phyloP scores from a whole-genome alignment of 2,113 vertebrate genomes.

The Tragelaphus scriptus region DNA sequence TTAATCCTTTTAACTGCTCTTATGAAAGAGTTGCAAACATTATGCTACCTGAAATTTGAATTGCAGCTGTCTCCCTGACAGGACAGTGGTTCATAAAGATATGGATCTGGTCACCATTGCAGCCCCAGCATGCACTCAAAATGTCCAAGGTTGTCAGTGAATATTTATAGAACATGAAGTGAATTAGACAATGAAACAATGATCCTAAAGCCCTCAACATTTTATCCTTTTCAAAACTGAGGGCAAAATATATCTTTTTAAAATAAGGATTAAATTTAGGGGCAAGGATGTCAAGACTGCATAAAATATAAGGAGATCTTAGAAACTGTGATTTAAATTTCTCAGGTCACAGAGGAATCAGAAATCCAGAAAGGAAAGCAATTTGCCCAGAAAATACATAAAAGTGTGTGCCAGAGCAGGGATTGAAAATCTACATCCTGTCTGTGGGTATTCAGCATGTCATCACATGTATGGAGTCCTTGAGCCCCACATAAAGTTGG shows the following conservation, averaged over 20 bases:
- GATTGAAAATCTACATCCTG: not conserved
- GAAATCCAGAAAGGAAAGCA: not conserved
- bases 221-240: not conserved
- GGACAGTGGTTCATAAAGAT: not conserved
- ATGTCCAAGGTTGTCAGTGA: not conserved
- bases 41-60: not conserved
- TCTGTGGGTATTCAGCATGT: not conserved
- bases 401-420: not conserved
- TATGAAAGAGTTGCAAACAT: not conserved
- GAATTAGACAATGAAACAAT: not conserved
- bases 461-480: not conserved
- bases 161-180: not conserved
- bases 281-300: not conserved
- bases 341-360: not conserved
- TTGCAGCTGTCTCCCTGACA: not conserved
- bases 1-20: not conserved
- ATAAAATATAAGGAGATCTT: not conserved
- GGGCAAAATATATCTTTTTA: not conserved
- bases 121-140: not conserved
- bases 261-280: not conserved
- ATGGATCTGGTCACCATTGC: accelerated
- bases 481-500: not conserved
- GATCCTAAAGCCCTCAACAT: not conserved
- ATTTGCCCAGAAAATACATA: not conserved
- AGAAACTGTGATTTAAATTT: not conserved